Conservation (phyloP, 1,140 invertebrate genomes). For the Chelonus insularis region DNA sequence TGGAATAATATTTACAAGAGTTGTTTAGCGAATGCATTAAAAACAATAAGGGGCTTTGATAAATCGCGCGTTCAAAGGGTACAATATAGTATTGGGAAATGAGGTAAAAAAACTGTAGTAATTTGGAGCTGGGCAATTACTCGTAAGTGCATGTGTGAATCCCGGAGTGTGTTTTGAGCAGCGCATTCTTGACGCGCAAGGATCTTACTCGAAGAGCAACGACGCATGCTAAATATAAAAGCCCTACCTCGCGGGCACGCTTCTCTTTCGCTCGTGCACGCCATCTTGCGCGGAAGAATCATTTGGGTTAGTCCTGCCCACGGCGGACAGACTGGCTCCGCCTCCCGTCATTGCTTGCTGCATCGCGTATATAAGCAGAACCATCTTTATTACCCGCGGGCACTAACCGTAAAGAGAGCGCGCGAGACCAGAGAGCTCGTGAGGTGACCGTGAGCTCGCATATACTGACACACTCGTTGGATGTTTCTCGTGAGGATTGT, state of each 20-base stretch:
- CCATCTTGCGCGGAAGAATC: slow-evolving; percentile 61
- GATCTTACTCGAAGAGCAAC: slow-evolving; percentile 17
- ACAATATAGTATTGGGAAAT: too few relatives aligned
- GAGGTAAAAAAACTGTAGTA: too few relatives aligned
- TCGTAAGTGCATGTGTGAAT: too few relatives aligned
- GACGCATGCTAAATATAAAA: slow-evolving; percentile 54
- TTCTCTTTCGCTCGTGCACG: slow-evolving; percentile 44
- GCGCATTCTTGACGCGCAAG: background rate
- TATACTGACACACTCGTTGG: slow-evolving; percentile 7
- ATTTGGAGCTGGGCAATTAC: too few relatives aligned
- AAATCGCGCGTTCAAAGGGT: too few relatives aligned
- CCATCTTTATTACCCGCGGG: slow-evolving; percentile 61
- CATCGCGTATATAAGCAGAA: slow-evolving; percentile 50
- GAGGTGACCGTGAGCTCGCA: slow-evolving; percentile 23
- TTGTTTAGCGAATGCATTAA: too few relatives aligned
- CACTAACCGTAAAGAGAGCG: slow-evolving; percentile 56
- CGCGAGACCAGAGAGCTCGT: slow-evolving; percentile 14
- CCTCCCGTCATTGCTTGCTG: slow-evolving; percentile 52
- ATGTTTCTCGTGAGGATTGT: background rate
- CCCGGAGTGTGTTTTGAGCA: too few relatives aligned
- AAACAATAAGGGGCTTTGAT: too few relatives aligned
- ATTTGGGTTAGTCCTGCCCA: slow-evolving; percentile 62
- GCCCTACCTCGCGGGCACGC: slow-evolving; percentile 41
- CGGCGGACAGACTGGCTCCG: slow-evolving; percentile 60
- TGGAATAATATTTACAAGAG: too few relatives aligned